phyloP scores from a whole-genome alignment of 2,797 vertebrate species.

The Sebastes miniatus region DNA sequence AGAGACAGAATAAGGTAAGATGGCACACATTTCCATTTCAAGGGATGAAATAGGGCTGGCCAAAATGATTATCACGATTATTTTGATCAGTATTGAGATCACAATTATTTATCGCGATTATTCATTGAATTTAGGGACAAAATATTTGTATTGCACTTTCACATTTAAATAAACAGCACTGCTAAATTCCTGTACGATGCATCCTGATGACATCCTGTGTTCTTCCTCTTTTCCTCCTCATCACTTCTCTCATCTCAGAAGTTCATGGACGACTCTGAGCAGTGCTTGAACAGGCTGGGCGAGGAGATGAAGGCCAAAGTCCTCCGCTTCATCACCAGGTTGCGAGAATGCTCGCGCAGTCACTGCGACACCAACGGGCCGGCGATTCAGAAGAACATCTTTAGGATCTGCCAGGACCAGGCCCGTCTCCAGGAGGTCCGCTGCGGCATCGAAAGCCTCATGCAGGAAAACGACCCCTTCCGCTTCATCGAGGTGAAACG shows the following conservation, averaged over 20 bases:
- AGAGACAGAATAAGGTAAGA: constrained; percentile 74
- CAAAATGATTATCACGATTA: no score
- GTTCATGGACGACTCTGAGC: constrained; percentile 69
- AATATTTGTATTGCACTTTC: no score
- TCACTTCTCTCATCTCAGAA: constrained; percentile 40
- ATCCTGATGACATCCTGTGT: background rate
- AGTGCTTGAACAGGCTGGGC: constrained; percentile 54
- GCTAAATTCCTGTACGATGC: background rate
- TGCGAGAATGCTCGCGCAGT: constrained; percentile 51
- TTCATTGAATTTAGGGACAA: no score
- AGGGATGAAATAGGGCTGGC: no score
- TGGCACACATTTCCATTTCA: background rate
- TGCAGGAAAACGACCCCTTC: constrained; percentile 78
- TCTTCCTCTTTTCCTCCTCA: background rate
- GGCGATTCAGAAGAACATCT: constrained; percentile 72
- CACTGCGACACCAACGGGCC: constrained; percentile 53
- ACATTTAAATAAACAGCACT: no score
- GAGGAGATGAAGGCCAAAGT: constrained; percentile 65
- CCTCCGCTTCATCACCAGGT: constrained; percentile 48
- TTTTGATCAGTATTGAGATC: no score
- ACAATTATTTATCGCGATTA: no score
- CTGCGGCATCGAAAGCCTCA: constrained; percentile 63
- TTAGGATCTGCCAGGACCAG: constrained; percentile 73
- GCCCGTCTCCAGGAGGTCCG: constrained; percentile 73
- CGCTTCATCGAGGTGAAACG: constrained; percentile 75